Conservation (phyloP, 2,888 invertebrate species). For the Lamellibrachia columna region DNA sequence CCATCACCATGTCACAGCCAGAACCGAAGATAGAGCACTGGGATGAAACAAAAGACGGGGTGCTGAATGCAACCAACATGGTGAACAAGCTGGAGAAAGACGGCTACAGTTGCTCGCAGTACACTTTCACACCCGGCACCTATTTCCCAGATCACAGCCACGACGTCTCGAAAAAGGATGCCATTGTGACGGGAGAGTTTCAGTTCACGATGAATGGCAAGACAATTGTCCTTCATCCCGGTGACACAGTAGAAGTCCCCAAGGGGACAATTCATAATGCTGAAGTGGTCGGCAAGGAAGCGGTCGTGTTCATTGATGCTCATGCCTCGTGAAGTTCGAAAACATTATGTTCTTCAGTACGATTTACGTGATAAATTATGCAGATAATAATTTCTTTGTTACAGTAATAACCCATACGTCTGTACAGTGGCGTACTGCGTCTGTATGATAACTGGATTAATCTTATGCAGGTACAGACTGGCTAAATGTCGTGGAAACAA, state of each 20-base stretch:
- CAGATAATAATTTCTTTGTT: neutral
- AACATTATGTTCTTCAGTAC: no score
- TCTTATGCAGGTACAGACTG: no score
- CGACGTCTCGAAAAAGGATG: slow-evolving; percentile 54
- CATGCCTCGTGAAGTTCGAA: no score
- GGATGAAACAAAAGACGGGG: slow-evolving; percentile 51
- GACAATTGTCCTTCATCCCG: slow-evolving; percentile 53
- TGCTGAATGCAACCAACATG: slow-evolving; percentile 50
- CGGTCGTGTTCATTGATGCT: slow-evolving; percentile 53
- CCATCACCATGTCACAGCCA: neutral
- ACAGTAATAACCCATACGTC: neutral
- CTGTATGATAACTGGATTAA: no score
- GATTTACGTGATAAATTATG: neutral
- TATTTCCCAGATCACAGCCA: slow-evolving; percentile 60
- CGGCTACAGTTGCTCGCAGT: slow-evolving; percentile 51
- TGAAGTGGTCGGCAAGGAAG: slow-evolving; percentile 51
- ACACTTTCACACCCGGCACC: slow-evolving; percentile 54
- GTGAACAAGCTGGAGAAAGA: slow-evolving; percentile 50
- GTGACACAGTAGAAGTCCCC: slow-evolving; percentile 58
- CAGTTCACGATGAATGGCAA: slow-evolving; percentile 56
- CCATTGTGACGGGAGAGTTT: slow-evolving; percentile 54
- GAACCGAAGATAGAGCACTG: slow-evolving; percentile 49
- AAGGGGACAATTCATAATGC: slow-evolving; percentile 55
- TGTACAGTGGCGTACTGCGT: no score
- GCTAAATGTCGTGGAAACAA: no score